A percentile compares a stretch with the other conserved stretches of the same genome.
phyloP scores from a whole-genome alignment of 2,797 vertebrate species.

The Scarus forsteni region DNA sequence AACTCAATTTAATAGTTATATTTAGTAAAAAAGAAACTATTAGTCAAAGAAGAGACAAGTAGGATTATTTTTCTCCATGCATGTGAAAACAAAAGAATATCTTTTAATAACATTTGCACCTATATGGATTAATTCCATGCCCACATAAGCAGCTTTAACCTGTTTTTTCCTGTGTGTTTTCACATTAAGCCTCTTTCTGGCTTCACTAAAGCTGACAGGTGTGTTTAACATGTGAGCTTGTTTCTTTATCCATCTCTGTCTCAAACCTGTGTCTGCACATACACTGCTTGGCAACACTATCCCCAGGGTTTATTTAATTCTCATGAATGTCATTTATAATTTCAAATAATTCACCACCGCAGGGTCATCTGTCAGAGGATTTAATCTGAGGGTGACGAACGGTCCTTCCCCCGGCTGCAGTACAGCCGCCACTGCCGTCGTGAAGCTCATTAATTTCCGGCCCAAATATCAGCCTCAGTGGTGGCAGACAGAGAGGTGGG shows the following conservation, averaged over 20 bases:
- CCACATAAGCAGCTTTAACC: conserved; percentile 11
- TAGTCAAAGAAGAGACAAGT: not conserved
- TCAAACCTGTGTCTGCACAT: conserved; percentile 24
- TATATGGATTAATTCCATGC: conserved; percentile 6
- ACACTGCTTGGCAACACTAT: conserved; percentile 44
- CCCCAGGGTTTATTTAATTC: conserved; percentile 66
- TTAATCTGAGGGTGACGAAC: conserved; percentile 78
- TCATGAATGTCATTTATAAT: conserved; percentile 76
- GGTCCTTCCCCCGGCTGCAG: conserved; percentile 49
- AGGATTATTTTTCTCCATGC: too few species aligned
- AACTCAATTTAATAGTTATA: too few species aligned
- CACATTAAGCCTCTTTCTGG: conserved; percentile 5
- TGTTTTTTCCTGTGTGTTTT: not conserved
- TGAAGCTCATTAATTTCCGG: conserved; percentile 76
- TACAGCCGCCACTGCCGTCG: conserved; percentile 16
- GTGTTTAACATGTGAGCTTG: conserved; percentile 21
- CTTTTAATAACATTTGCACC: not conserved
- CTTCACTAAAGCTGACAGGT: conserved; percentile 16
- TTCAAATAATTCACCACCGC: conserved; percentile 69
- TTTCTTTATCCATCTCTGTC: conserved; percentile 33
- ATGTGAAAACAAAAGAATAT: not conserved
- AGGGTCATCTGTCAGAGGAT: conserved; percentile 76
- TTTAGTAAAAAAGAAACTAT: not conserved
- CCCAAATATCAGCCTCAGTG: conserved; percentile 66
- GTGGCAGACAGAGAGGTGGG: conserved; percentile 46